Evolutionary conservation across 2,888 invertebrate genomes (phyloP).

Genomic region (Nephrotoma guestfalica): DNA sequence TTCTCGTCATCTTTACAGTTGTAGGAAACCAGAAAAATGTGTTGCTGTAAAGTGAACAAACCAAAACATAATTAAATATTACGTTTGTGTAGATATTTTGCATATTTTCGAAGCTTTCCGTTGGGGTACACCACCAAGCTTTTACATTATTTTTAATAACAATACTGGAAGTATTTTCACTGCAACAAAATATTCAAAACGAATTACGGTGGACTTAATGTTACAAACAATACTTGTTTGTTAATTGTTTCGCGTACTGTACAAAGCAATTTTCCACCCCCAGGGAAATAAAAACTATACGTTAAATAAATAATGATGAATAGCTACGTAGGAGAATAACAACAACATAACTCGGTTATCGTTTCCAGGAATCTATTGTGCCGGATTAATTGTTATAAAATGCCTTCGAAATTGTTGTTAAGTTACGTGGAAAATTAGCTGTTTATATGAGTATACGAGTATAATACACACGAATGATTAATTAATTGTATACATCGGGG

Average conservation of each 20-base stretch:
- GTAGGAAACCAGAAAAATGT: background rate
- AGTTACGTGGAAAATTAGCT: background rate
- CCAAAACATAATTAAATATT: background rate
- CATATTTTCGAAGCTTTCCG: background rate
- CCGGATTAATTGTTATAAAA: background rate
- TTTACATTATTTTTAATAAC: background rate
- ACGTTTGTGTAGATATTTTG: background rate
- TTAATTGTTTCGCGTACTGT: background rate
- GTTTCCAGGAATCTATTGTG: background rate
- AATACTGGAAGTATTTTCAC: background rate
- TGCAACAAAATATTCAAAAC: background rate
- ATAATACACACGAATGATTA: background rate
- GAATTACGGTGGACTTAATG: background rate
- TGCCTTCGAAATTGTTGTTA: background rate
- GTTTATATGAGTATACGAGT: background rate
- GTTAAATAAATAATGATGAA: background rate
- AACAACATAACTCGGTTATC: background rate
- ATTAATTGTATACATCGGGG: background rate
- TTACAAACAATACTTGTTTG: background rate
- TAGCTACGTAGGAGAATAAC: background rate
- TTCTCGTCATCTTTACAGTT: background rate
- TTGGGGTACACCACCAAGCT: background rate
- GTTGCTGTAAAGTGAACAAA: background rate
- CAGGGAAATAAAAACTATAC: background rate
- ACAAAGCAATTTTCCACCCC: background rate